Conservation (phyloP, 2,888 invertebrate genomes). For the Lottia gigantea region DNA sequence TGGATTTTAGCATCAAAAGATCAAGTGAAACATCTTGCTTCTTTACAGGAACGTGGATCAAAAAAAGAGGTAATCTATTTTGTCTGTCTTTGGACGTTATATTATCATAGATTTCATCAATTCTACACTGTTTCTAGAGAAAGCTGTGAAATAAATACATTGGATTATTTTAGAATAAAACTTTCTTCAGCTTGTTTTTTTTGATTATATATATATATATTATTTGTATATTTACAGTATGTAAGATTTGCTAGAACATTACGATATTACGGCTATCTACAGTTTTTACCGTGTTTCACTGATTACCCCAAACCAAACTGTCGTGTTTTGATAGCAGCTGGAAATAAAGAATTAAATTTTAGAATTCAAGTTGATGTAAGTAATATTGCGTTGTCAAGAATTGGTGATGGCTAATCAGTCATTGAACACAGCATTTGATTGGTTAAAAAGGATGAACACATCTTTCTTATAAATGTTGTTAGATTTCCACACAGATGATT, state of each 20-base stretch:
- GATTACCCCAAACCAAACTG: constrained; percentile 81
- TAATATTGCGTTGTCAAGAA: constrained; percentile 39
- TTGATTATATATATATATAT: too few relatives aligned
- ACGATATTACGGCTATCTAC: constrained; percentile 89
- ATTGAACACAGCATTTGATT: not conserved
- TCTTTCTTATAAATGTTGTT: not conserved
- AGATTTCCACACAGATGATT: too few relatives aligned
- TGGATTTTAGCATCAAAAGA: constrained; percentile 85
- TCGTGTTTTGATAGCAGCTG: constrained; percentile 81
- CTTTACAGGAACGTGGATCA: constrained; percentile 80
- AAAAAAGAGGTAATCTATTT: constrained; percentile 78
- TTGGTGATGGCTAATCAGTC: too few relatives aligned
- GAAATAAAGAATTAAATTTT: constrained; percentile 86
- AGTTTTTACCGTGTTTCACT: constrained; percentile 80
- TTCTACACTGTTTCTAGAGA: too few relatives aligned
- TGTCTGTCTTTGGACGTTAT: not conserved
- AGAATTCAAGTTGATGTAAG: constrained; percentile 66
- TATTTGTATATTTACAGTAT: constrained; percentile 75
- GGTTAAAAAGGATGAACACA: not conserved
- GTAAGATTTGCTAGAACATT: constrained; percentile 84
- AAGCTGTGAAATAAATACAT: too few relatives aligned
- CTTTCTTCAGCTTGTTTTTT: not conserved
- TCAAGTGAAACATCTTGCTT: constrained; percentile 76
- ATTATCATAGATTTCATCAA: too few relatives aligned
- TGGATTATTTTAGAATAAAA: too few relatives aligned